Base-by-base conservation (phyloP, 1,140 invertebrate species). In the Chironomus striatipennis region DNA sequence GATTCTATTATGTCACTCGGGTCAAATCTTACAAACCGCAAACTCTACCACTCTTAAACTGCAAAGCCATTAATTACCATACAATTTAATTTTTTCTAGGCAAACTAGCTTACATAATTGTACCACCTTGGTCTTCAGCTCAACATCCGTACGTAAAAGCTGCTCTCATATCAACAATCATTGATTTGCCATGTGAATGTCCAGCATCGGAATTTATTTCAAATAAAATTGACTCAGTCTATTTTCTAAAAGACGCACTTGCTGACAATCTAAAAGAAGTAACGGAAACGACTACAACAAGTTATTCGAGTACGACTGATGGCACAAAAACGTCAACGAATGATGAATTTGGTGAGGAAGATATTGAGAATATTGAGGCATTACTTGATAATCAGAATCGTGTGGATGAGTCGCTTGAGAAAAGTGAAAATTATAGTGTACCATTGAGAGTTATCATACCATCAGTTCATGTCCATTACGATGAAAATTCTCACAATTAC, bases 61-160 rank as follows among this genome's bases (percentile, higher is more conserved):
- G 43, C 15, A 47, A 10, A 47, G 15, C 8, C 43, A 47, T 47
- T 10, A 47, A 47, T 47, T 47, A 34, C 1, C 2, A 47, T 9
- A 47, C 9, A 47, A 47, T 15, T n/a, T 57, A n/a, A n/a, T 57
- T 12, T 57, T 12, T 57, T 15, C n/a, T 57, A 57, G 47, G n/a
- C 4, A 70, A 70, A 70, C 20, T 70, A 9, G 17, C 65, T 7
- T 70, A 20, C 18, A 70, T 70, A 5, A 21, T 70, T 20, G 65
- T 70, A 18, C 65, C 65, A 21, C 65, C 65, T 9, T 70, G 65
- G 65, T 20, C 70, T 73, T 75, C 67, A 17, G 64, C 70, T 1
- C 67, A 73, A 57, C 67, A 67, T 67, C 74, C 74, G 10, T 75
- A 73, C 20, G 74, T 75, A 3, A 75, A 75, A 34, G 74, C 74